Conservation (phyloP, 30 jellyfish, hydroid and myxozoan species). For the Aurelia sp. region DNA sequence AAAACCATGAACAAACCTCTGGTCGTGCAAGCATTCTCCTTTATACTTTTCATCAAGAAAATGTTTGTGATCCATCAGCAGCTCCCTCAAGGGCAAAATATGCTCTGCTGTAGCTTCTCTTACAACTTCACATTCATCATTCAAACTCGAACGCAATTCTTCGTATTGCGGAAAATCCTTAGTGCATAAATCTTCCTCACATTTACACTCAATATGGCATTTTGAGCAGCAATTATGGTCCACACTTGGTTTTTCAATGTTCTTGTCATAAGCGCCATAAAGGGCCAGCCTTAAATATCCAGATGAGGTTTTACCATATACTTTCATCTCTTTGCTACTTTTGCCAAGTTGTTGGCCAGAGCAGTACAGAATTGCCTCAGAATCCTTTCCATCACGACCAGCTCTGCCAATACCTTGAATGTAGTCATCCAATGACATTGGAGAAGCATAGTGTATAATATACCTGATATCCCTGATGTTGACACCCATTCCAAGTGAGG, state of each 20-base stretch:
- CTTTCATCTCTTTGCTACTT: slow-evolving; percentile 15
- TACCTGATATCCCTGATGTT: slow-evolving; percentile 4
- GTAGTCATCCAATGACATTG: not conserved
- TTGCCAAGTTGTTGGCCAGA: slow-evolving; percentile 27
- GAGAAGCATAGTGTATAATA: slow-evolving; percentile 9
- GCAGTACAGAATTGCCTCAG: slow-evolving; percentile 19
- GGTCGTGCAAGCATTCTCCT: too few relatives aligned
- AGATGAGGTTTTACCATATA: not conserved
- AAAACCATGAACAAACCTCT: too few relatives aligned
- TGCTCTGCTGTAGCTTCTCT: not conserved
- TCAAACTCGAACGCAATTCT: not conserved
- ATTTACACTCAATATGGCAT: not conserved
- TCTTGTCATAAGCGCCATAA: slow-evolving; percentile 4
- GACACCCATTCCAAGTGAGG: slow-evolving; percentile 34
- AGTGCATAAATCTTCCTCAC: not conserved
- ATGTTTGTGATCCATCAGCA: not conserved
- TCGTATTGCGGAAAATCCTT: not conserved
- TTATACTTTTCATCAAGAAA: not conserved
- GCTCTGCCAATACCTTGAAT: slow-evolving; percentile 12
- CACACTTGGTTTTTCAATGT: slow-evolving; percentile 1
- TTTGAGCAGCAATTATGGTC: slow-evolving; percentile 16
- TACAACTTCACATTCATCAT: not conserved
- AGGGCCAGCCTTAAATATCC: not conserved
- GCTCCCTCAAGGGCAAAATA: not conserved
- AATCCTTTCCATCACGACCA: not conserved